Conservation (phyloP, 92 coral and sea anemone genomes). For the Pocillopora grandis region DNA sequence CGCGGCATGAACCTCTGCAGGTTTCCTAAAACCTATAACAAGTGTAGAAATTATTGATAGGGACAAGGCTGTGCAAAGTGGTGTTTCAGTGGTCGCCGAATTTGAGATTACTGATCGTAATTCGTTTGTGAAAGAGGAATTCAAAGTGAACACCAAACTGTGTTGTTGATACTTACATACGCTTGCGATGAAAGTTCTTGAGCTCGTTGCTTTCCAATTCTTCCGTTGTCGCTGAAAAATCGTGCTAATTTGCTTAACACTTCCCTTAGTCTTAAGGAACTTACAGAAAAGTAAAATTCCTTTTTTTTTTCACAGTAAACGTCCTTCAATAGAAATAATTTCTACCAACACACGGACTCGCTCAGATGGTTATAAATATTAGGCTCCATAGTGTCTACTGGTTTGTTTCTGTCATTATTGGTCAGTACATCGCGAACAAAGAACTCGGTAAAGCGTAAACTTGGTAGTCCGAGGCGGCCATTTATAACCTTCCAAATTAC, state of each 20-base stretch:
- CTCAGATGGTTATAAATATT: neutral
- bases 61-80: neutral
- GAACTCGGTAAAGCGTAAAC: slow-evolving; percentile 23
- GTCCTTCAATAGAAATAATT: neutral
- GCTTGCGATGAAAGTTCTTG: neutral
- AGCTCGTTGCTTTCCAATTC: neutral
- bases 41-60: too few relatives aligned
- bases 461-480: neutral
- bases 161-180: neutral
- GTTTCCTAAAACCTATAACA: too few relatives aligned
- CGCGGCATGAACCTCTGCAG: neutral
- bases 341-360: neutral
- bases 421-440: slow-evolving; percentile 1
- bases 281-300: neutral
- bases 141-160: neutral
- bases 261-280: neutral
- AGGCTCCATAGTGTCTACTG: slow-evolving; percentile 22
- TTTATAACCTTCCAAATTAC: neutral
- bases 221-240: neutral
- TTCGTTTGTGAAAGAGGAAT: neutral
- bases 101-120: neutral
- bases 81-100: neutral
- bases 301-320: neutral
- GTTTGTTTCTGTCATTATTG: slow-evolving; percentile 8
- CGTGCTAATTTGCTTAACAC: neutral